Base-by-base conservation (phyloP, 2,113 vertebrate genomes). In the Zapornia atra region DNA sequence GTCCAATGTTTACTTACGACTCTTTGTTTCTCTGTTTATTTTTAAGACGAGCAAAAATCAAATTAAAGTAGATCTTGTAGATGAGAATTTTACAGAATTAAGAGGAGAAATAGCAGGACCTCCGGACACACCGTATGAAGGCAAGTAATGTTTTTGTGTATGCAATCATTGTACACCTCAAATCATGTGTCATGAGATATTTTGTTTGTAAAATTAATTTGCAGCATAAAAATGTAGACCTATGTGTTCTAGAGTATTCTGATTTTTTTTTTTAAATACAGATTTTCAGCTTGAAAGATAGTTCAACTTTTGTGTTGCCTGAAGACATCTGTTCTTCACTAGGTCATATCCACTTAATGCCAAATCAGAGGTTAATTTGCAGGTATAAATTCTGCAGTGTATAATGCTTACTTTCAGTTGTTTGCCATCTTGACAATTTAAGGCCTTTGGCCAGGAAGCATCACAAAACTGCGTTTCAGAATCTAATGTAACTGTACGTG, bases 81-180 rank as follows among this genome's bases (percentile, higher is more conserved):
- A 99, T 98, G 99, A 99, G 93, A 99, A 99, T 98, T 99, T 99
- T 98, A 99, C 99, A 98, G 99, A 99, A 98, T 98, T 99, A 98
- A 99, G 99, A 97, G 99, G 99, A 91, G 99, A 99, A 98, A 99
- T 99, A 96, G 99, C 99, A 96, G 99, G 99, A 98, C 99, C 99
- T 95, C 99, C 99, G 94, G 99, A 99, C 94, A 99, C 99, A 95
- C 99, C 99, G 12, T 99, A 99, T 98, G 99, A 99, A 99, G 99
- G 99, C 99, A 98, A 98, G 98, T 97, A 97, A 95, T 94, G 72
- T 96, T 94, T 97, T 95, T 97, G 81, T 96, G 79, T 97, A 92
- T 97, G 72, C 96, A 97, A 56, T 95, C 81, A 70, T 90, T 96
- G 65, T 97, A 64, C 19, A 11, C 69, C 84, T 92, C 29, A 73